phyloP scores from a whole-genome alignment of 64 coral and sea anemone species.

The Catalaphyllia jardinei region DNA sequence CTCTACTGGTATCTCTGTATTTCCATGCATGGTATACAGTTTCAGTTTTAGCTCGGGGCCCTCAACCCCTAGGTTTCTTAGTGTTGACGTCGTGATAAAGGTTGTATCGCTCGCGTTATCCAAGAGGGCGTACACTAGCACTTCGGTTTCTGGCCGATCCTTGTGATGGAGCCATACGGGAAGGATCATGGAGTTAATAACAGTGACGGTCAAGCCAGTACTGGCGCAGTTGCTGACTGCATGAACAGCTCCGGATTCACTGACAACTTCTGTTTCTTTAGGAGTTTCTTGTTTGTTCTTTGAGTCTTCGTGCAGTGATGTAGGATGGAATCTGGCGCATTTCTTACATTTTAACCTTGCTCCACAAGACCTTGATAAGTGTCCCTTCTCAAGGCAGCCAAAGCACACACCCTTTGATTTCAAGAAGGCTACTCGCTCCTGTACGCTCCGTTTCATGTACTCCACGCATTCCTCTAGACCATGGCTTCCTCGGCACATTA shows the following conservation, averaged over 20 bases:
- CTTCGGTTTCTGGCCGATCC: too few species aligned
- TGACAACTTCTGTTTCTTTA: too few species aligned
- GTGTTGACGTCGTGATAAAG: neutral
- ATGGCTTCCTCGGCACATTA: neutral
- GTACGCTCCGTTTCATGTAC: neutral
- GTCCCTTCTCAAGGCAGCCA: neutral
- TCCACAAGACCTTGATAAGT: neutral
- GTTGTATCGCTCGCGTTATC: too few species aligned
- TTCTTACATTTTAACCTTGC: neutral
- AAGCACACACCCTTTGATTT: slow-evolving; percentile 25
- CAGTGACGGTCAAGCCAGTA: too few species aligned
- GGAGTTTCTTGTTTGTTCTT: too few species aligned
- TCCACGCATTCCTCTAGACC: neutral
- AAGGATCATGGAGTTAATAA: too few species aligned
- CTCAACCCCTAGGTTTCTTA: too few species aligned
- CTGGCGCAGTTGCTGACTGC: too few species aligned
- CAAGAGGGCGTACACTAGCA: too few species aligned
- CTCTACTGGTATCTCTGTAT: neutral
- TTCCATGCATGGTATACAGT: neutral
- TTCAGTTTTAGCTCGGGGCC: neutral
- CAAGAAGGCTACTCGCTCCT: slow-evolving; percentile 2
- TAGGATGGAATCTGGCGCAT: neutral
- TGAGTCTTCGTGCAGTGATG: too few species aligned
- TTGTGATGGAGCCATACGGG: too few species aligned
- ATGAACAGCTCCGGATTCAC: too few species aligned